Evolutionary conservation across 2,113 vertebrate genomes (phyloP), one percentile per base, ranked within the genome.

Genomic region (Ochotona curzoniae): DNA sequence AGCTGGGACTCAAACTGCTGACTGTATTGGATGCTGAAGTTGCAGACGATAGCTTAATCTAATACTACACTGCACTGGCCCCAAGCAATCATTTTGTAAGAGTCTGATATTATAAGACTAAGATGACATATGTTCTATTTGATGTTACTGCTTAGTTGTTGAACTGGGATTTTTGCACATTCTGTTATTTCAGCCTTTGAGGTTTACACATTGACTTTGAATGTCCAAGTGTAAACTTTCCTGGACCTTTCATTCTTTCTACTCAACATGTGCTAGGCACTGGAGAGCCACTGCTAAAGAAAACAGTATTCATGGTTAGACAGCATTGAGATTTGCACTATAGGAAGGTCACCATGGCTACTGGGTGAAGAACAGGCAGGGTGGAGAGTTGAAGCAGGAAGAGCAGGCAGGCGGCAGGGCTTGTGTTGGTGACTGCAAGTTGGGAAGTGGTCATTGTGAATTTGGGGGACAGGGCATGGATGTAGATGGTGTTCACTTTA

Each of bases 111-210:
- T 89, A 83, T 73, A 80, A 87, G 78, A 60, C 71, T 63, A 80
- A 80, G 61, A 44, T 91, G 51, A 20, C 85, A 2, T 44, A n/a
- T 87, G 11, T 75, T 89, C 87, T 54, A 51, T 78, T 75, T 38
- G 14, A 8, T 91, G 44, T 91, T 60, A 26, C 38, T 87, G 5
- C 83, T 92, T 66, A 14, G 35, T 75, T 79, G 30, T 69, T 32
- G 75, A 3, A 66, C 30, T 87, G 51, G 49, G 51, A 38, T 89
- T 91, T 73, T 89, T 69, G 64, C 51, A 70, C 12, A 35, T 80
- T 94, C 90, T 18, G 2, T 87, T 35, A 38, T n/a, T 28, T 87
- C 51, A 25, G 64, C 74, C 49, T 93, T 47, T 75, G 87, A 82
- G 75, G 32, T 61, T 73, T 80, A 49, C 1, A 11, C 78, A 25